Evolutionary conservation across 2,797 vertebrate genomes (phyloP).

Genomic region (Poecilia velifera): DNA sequence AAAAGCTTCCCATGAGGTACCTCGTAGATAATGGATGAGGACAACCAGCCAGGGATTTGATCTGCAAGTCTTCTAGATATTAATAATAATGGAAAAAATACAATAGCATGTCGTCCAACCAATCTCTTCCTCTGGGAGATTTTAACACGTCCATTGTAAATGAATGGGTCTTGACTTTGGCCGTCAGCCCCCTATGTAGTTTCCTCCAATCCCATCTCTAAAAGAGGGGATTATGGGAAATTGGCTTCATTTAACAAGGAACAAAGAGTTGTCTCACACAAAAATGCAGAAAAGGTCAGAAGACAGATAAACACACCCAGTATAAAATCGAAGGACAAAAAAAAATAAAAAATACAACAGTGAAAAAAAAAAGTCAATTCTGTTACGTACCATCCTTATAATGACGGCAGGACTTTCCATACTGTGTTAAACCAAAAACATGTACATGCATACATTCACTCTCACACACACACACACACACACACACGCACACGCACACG

Average conservation of each 20-base stretch:
- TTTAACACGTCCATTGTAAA: slow-evolving; percentile 53
- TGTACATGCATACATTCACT: neutral
- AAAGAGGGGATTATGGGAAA: slow-evolving; percentile 69
- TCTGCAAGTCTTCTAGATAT: slow-evolving; percentile 25
- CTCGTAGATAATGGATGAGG: slow-evolving; percentile 14
- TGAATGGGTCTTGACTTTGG: slow-evolving; percentile 59
- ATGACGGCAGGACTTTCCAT: slow-evolving; percentile 18
- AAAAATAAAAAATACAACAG: neutral
- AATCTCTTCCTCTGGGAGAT: slow-evolving; percentile 40
- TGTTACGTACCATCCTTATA: slow-evolving; percentile 18
- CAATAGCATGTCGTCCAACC: slow-evolving; percentile 43
- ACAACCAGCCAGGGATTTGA: slow-evolving; percentile 30
- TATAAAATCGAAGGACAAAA: neutral
- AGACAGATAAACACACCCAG: slow-evolving; percentile 9
- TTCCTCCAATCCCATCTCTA: slow-evolving; percentile 59
- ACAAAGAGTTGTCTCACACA: slow-evolving; percentile 46
- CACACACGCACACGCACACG: too few species aligned
- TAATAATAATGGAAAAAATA: neutral
- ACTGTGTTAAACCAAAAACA: slow-evolving; percentile 21
- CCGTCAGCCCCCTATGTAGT: slow-evolving; percentile 49
- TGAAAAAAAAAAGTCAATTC: neutral
- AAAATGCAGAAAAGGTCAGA: neutral
- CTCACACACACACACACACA: neutral
- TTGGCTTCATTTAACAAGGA: slow-evolving; percentile 60
- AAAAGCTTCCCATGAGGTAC: neutral